Conservation (phyloP, 2,113 vertebrate species). For the Ibidorhyncha struthersii region DNA sequence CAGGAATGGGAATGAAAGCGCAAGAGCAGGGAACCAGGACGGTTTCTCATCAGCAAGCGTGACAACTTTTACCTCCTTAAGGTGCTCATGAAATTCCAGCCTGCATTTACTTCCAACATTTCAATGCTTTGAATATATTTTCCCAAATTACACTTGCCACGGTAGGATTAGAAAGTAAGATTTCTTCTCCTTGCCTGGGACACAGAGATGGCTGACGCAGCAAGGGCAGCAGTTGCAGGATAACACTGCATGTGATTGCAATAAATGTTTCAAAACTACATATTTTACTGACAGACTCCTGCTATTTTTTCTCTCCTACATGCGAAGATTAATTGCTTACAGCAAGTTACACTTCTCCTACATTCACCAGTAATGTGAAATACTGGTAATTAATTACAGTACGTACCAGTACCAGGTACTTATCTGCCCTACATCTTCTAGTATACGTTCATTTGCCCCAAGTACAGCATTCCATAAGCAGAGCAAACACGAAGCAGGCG, state of each 20-base stretch:
- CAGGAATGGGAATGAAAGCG: background rate
- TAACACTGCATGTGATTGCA: rapidly evolving
- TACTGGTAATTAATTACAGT: background rate
- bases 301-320: background rate
- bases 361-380: background rate
- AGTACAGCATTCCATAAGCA: background rate
- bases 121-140: background rate
- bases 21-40: background rate
- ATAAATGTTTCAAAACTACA: background rate
- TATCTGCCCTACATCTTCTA: background rate
- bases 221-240: background rate
- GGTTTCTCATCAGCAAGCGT: background rate
- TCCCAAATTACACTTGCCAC: background rate
- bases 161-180: background rate
- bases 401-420: background rate
- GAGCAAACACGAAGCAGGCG: rapidly evolving
- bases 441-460: background rate
- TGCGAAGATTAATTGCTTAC: background rate
- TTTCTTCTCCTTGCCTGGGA: background rate
- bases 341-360: background rate
- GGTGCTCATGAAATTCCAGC: background rate
- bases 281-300: background rate
- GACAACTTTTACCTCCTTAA: background rate
- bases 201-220: background rate
- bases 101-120: background rate